A percentile compares a stretch with the other conserved stretches of the same genome.
These are phyloP conservation scores for Alethe diademata DNA, from an alignment of 2,113 vertebrate species.

Conservation along the genomic window DNA sequence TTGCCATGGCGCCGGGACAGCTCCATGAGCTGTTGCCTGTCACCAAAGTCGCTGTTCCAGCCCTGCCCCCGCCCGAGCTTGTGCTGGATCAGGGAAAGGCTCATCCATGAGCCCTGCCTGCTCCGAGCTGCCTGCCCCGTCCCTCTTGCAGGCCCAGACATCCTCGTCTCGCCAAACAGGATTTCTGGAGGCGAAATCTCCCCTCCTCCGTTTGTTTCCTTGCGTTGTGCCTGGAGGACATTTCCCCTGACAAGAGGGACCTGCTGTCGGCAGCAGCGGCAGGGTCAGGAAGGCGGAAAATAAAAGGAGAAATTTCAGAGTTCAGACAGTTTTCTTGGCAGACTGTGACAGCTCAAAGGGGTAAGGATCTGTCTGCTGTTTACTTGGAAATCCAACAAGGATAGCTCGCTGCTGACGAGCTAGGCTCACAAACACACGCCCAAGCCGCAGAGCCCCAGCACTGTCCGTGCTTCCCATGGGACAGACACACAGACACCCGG, in stretches of 20 bases:
- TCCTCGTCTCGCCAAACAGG: not conserved
- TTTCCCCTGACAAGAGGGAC: not conserved
- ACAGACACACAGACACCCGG: not conserved
- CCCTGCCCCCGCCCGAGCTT: not conserved
- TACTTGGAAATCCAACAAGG: not conserved
- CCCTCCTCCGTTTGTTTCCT: not conserved
- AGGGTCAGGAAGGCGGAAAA: slow-evolving; percentile 25
- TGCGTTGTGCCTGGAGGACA: not conserved
- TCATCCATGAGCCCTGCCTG: not conserved
- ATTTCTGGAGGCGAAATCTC: slow-evolving; percentile 9
- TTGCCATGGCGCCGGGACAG: slow-evolving; percentile 31
- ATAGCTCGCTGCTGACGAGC: not conserved
- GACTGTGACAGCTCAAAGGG: not conserved
- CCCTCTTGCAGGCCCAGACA: not conserved
- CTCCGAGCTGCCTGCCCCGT: not conserved
- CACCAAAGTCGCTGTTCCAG: not conserved
- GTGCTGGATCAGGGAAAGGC: fast-evolving
- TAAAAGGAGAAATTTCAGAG: slow-evolving; percentile 28
- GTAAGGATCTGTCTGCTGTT: slow-evolving; percentile 7
- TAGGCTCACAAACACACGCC: not conserved
- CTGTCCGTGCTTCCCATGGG: not conserved
- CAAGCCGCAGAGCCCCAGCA: not conserved
- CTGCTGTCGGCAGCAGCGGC: not conserved
- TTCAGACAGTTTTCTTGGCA: slow-evolving; percentile 26
- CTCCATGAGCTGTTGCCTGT: not conserved